Base-by-base conservation (phyloP, 2,888 invertebrate species). In the Drosophila aldrichi region DNA sequence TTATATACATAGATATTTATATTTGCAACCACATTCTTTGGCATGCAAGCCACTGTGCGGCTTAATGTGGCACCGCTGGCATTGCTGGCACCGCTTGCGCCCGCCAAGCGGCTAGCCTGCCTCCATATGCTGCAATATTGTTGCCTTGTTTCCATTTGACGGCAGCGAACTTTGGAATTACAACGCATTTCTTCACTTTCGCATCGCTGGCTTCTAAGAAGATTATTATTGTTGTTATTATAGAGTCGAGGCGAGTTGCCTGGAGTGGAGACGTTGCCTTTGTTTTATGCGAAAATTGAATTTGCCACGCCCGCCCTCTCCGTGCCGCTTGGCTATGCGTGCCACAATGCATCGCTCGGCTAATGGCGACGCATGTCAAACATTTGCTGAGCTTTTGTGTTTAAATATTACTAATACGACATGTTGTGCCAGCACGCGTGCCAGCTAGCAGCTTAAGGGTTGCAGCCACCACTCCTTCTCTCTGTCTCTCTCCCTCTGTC, bases 321-420 rank as follows among this genome's bases (percentile, higher is more conserved):
- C 9, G 12, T 8, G 36, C 36, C 22, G 36, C 36, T 10, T 12
- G 54, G 43, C 48, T 59, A 32, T 86, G 80, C 88, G 79, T 89
- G 85, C 77, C 89, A 77, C 74, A 87, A 79, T 87, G 88, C 90
- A 88, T 68, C 76, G 74, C 70, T 64, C 71, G 88, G 71, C 84
- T 83, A 81, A 85, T 87, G 79, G 82, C 88, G 73, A 86, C 77
- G 88, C 88, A 89, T 86, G 89, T 86, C 90, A 89, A 49, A 81
- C 88, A 81, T 85, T 84, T 86, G 87, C 84, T 75, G 81, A 86
- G 89, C 89, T 79, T 89, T 86, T 85, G 88, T 88, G 90, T 88
- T 89, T 86, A 82, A 88, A 88, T 88, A 89, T 89, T 88, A 86
- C 85, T 89, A 84, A 89, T 88, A 88, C 85, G 85, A 89, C 85